Evolutionary conservation across 2,888 invertebrate genomes (phyloP).

Genomic region (Amblyjoppa proteus): DNA sequence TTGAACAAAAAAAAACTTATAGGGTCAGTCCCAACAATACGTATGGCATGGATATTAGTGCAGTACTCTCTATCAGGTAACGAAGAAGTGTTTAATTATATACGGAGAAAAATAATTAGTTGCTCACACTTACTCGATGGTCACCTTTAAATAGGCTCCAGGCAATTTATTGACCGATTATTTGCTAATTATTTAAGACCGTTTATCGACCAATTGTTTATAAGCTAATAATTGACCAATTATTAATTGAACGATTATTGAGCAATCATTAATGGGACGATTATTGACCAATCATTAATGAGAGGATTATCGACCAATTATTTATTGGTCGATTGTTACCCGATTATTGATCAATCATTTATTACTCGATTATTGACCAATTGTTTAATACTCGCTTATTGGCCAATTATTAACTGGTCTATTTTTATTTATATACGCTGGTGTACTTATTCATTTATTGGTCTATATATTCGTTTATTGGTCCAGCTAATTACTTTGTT

Average conservation of each 20-base stretch:
- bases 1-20: conserved; percentile 6
- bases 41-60: not conserved
- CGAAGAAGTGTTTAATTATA: too few relatives aligned
- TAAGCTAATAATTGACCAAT: not conserved
- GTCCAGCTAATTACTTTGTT: not conserved
- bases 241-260: too few relatives aligned
- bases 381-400: not conserved
- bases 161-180: not conserved
- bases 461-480: not conserved
- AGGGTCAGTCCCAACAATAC: not conserved
- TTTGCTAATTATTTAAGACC: not conserved
- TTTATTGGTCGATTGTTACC: not conserved
- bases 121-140: too few relatives aligned
- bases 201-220: too few relatives aligned
- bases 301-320: not conserved
- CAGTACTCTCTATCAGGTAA: too few relatives aligned
- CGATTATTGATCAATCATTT: too few relatives aligned
- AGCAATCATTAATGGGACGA: too few relatives aligned
- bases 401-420: not conserved
- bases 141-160: not conserved
- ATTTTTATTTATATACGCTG: not conserved
- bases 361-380: too few relatives aligned
- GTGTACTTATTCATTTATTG: not conserved
- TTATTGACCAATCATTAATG: too few relatives aligned
- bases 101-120: too few relatives aligned